These are phyloP conservation scores for Caenorhabditis auriculariae DNA, from an alignment of 2,888 invertebrate genomes.

Conservation along the genomic window DNA sequence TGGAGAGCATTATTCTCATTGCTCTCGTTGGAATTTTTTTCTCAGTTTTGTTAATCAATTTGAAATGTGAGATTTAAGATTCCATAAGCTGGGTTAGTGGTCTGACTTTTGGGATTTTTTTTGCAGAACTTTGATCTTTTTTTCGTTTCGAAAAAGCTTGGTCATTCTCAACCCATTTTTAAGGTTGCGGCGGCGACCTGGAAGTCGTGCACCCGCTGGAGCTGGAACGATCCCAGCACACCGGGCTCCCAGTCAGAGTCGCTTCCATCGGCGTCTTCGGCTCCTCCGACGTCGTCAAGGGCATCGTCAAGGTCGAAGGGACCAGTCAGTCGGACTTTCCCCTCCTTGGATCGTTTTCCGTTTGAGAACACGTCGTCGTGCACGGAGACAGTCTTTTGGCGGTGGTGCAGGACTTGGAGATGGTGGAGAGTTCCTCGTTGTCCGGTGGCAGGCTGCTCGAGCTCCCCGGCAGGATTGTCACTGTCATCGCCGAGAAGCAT, in stretches of 20 bases:
- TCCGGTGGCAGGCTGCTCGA: constrained; percentile 23
- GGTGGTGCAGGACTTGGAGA: constrained; percentile 28
- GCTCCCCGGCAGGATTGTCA: constrained; percentile 27
- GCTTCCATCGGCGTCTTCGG: constrained; percentile 35
- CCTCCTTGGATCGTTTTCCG: background rate
- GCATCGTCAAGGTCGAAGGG: constrained; percentile 23
- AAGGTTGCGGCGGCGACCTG: constrained; percentile 43
- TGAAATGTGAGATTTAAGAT: too few relatives aligned
- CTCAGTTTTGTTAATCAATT: too few relatives aligned
- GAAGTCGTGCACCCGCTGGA: constrained; percentile 36
- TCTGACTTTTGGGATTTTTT: background rate
- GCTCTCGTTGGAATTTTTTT: too few relatives aligned
- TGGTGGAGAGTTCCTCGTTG: constrained; percentile 27
- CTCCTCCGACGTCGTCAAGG: constrained; percentile 26
- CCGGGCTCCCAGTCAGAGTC: constrained; percentile 34
- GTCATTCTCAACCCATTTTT: too few relatives aligned
- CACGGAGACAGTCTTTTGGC: constrained; percentile 26
- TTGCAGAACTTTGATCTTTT: too few relatives aligned
- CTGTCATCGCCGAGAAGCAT: constrained; percentile 34
- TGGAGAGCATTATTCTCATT: too few relatives aligned
- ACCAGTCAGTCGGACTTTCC: constrained; percentile 4
- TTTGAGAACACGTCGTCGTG: constrained; percentile 30
- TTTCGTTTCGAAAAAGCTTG: too few relatives aligned
- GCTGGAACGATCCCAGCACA: constrained; percentile 36
- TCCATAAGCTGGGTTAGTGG: too few relatives aligned